Base-by-base conservation (phyloP, 2,797 vertebrate genomes). In the Mormyrops attenuatus region DNA sequence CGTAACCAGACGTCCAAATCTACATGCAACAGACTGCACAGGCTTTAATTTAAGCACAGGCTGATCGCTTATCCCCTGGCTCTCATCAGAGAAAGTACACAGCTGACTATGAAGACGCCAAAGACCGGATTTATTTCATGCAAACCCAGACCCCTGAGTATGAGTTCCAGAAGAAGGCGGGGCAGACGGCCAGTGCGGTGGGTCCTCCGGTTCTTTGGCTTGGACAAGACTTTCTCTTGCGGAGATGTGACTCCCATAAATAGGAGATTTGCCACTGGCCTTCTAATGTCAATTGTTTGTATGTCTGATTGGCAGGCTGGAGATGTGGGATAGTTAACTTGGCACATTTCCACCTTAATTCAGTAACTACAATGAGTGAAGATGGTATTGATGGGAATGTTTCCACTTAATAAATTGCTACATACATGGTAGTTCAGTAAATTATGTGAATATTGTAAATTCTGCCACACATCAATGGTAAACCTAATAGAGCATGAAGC, bases 111-210 rank as follows among this genome's bases (percentile, higher is more conserved):
- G 98, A 99, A 93, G 94, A 94, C 6, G 89, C 88, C 0, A 99
- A 99, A 97, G 98, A 99, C 97, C 97, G 97, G 95, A 98, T 99
- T 93, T 97, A 98, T 95, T 99, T 97, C 93, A 98, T 99, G 98
- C 97, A 99, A 95, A 99, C 98, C 0, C 97, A 98, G 69, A 99
- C 99, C 5, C 99, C 98, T 0, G 96, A 97, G 34, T 99, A 99
- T 38, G 93, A 95, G 55, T 91, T 95, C 66, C 97, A 98, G 90
- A 99, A 99, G 92, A 95, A 97, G 92, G 96, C 96, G 91, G 95
- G 97, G 1, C 22, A 95, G 7, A 94, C 96, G 0, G 95, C 97
- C 88, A 99, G 98, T 93, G 95, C 96, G 96, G 99, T 99, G 93
- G 55, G 95, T 86, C 2, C 11, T 34, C 26, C 9, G 13, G 26